Evolutionary conservation across 2,113 vertebrate genomes (phyloP).

Genomic region (Nannobrachium achirus): DNA sequence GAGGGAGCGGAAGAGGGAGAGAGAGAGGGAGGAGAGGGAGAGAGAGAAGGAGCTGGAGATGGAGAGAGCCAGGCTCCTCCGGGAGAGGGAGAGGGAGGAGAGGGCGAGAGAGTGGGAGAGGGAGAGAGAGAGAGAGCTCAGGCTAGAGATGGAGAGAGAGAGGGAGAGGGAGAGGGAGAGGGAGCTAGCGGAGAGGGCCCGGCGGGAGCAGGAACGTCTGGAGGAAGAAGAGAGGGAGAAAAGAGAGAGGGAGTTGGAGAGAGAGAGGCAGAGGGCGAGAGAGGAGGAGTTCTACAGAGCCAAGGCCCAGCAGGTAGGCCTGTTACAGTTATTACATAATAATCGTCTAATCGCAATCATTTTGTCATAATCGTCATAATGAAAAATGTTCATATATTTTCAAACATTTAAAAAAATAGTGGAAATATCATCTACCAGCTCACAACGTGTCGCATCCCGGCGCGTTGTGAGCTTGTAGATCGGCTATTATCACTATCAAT

Average conservation of each 20-base stretch:
- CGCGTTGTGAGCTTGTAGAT: too few relatives aligned
- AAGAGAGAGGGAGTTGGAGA: neutral
- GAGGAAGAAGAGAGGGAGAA: conserved; percentile 34
- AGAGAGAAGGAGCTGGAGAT: conserved; percentile 15
- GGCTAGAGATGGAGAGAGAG: conserved; percentile 45
- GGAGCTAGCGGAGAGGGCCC: conserved; percentile 15
- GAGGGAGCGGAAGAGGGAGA: conserved; percentile 29
- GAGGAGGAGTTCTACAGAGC: conserved; percentile 36
- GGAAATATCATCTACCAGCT: too few relatives aligned
- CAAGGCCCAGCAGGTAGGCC: conserved; percentile 20
- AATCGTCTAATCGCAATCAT: too few relatives aligned
- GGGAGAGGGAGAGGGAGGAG: conserved; percentile 2
- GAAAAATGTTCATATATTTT: too few relatives aligned
- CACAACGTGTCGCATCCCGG: too few relatives aligned
- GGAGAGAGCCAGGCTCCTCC: neutral
- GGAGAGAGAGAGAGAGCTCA: conserved; percentile 34
- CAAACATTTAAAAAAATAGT: too few relatives aligned
- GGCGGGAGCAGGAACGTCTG: conserved; percentile 20
- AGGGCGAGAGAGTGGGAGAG: conserved; percentile 29
- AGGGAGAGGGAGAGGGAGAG: conserved; percentile 37
- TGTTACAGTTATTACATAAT: too few relatives aligned
- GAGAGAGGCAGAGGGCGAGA: conserved; percentile 39
- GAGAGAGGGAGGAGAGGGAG: conserved; percentile 25
- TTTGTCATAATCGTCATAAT: too few relatives aligned
- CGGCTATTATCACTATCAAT: too few relatives aligned